Percentiles rank a stretch among this genome's conserved stretches.
phyloP scores from a whole-genome alignment of 2,797 vertebrate genomes.

The Emydoidea blandingii region DNA sequence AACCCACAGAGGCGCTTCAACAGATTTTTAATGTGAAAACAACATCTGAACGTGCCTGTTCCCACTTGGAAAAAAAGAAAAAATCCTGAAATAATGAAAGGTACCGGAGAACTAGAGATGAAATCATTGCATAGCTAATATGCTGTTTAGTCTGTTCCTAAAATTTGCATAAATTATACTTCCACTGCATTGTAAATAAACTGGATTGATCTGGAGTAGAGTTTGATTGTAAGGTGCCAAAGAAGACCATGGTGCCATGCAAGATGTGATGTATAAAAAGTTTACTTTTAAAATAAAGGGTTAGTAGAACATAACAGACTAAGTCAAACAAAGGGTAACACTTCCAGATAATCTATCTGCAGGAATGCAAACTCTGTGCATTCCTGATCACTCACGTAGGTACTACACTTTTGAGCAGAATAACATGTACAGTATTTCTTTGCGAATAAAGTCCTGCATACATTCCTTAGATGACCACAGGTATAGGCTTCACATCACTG shows the following conservation, averaged over 20 bases:
- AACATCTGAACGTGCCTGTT: constrained; percentile 79
- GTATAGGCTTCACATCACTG: constrained; percentile 36
- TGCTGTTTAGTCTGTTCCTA: constrained; percentile 72
- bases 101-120: constrained; percentile 73
- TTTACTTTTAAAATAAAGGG: constrained; percentile 54
- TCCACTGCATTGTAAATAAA: constrained; percentile 49
- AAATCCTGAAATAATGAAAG: constrained; percentile 72
- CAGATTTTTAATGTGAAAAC: constrained; percentile 71
- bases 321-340: constrained; percentile 50
- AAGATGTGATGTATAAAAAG: constrained; percentile 73
- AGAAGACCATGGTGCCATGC: constrained; percentile 48
- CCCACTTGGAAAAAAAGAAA: constrained; percentile 46
- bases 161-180: constrained; percentile 71
- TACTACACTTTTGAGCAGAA: constrained; percentile 40
- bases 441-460: constrained; percentile 35
- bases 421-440: constrained; percentile 35
- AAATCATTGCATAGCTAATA: constrained; percentile 69
- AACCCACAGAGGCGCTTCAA: constrained; percentile 50
- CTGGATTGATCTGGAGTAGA: constrained; percentile 48
- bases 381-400: constrained; percentile 64
- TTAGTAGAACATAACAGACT: constrained; percentile 53
- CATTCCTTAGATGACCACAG: constrained; percentile 52
- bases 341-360: constrained; percentile 58
- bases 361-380: constrained; percentile 57
- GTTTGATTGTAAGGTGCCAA: constrained; percentile 63